Conservation (phyloP, 2,888 invertebrate species). For the Timema podura region DNA sequence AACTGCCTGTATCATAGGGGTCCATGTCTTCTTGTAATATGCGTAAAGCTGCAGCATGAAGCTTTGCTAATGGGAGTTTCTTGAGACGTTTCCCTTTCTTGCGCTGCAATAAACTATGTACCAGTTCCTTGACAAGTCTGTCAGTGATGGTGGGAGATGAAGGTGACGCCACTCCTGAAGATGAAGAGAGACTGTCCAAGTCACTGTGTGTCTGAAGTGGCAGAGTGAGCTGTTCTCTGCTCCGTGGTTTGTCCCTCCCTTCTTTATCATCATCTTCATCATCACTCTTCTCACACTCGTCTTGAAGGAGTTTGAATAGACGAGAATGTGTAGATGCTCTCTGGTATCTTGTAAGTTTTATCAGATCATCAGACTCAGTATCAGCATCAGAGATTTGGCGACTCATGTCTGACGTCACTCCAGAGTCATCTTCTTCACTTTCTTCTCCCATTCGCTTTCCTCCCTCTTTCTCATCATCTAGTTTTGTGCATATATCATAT, state of each 20-base stretch:
- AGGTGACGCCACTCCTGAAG: slow-evolving; percentile 52
- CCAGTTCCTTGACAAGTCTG: slow-evolving; percentile 54
- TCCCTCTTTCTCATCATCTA: slow-evolving; percentile 19
- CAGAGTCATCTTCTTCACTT: slow-evolving; percentile 62
- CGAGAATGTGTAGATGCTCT: slow-evolving; percentile 69
- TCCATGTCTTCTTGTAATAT: slow-evolving; percentile 56
- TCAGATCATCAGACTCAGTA: slow-evolving; percentile 58
- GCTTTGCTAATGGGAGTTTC: slow-evolving; percentile 54
- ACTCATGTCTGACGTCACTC: slow-evolving; percentile 66
- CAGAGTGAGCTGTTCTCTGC: slow-evolving; percentile 51
- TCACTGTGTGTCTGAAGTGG: slow-evolving; percentile 50
- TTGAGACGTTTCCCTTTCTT: slow-evolving; percentile 53
- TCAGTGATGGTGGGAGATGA: slow-evolving; percentile 50
- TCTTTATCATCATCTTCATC: slow-evolving; percentile 40
- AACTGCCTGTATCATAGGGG: slow-evolving; percentile 44
- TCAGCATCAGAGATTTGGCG: slow-evolving; percentile 63
- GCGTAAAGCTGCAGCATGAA: slow-evolving; percentile 54
- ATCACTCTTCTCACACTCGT: slow-evolving; percentile 48
- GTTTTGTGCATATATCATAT: slow-evolving; percentile 25
- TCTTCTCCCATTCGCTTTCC: slow-evolving; percentile 30
- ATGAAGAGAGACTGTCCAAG: slow-evolving; percentile 49
- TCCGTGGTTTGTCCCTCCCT: slow-evolving; percentile 38
- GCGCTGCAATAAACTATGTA: slow-evolving; percentile 54
- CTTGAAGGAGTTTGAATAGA: slow-evolving; percentile 61
- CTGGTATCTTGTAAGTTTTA: slow-evolving; percentile 58